A percentile compares a stretch with the other conserved stretches of the same genome.
These are phyloP conservation scores for Neoarius graeffei DNA, from an alignment of 2,113 vertebrate genomes.

Conservation along the genomic window DNA sequence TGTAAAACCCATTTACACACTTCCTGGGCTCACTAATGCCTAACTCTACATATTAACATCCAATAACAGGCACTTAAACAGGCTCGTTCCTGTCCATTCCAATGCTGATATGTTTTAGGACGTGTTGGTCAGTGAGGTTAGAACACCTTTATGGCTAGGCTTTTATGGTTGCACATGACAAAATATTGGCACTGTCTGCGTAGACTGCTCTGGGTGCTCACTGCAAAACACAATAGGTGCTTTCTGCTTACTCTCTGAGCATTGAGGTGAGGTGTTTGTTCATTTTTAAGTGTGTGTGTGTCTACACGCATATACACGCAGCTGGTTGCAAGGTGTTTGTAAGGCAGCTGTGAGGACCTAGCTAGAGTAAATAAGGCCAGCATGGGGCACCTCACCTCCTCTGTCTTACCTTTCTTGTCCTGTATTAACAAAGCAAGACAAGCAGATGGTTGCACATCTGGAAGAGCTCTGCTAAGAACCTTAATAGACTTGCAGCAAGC, in stretches of 20 bases:
- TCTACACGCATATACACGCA: constrained; percentile 57
- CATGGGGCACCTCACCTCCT: constrained; percentile 54
- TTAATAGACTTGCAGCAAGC: constrained; percentile 54
- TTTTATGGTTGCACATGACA: constrained; percentile 41
- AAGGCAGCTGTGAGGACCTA: constrained; percentile 51
- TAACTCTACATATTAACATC: constrained; percentile 58
- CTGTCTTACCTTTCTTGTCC: constrained; percentile 45
- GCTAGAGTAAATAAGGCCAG: constrained; percentile 58
- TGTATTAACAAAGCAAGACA: constrained; percentile 50
- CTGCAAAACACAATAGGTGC: constrained; percentile 27
- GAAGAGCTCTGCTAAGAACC: constrained; percentile 59
- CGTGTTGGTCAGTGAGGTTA: constrained; percentile 44
- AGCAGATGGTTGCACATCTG: constrained; percentile 68
- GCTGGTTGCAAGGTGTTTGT: constrained; percentile 75
- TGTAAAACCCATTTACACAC: constrained; percentile 59
- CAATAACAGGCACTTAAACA: constrained; percentile 51
- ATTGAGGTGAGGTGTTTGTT: constrained; percentile 26
- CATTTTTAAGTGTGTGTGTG: constrained; percentile 46
- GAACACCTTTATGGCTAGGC: constrained; percentile 47
- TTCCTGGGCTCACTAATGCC: constrained; percentile 60
- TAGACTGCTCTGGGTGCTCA: constrained; percentile 27
- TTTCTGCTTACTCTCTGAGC: constrained; percentile 36
- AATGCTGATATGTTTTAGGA: constrained; percentile 33
- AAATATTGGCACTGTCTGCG: constrained; percentile 34
- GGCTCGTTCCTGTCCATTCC: constrained; percentile 31